phyloP scores from a whole-genome alignment of 2,888 invertebrate genomes.

The Drosophila tanythrix region DNA sequence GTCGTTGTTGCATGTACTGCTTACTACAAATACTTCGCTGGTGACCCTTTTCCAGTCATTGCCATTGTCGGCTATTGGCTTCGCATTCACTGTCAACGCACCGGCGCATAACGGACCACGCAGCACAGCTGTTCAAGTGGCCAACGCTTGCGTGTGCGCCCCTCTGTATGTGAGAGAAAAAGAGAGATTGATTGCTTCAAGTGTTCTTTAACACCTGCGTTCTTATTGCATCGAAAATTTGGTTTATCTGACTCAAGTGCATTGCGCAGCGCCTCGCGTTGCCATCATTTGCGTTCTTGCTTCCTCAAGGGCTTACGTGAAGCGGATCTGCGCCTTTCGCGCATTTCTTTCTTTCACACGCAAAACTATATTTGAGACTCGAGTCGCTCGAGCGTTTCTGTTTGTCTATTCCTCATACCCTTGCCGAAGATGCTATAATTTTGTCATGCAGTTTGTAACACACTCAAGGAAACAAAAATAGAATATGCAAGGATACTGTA shows the following conservation, averaged over 20 bases:
- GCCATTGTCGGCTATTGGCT: conserved; percentile 55
- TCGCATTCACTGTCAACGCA: conserved; percentile 22
- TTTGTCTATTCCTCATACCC: conserved; percentile 3
- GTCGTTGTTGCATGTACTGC: conserved; percentile 17
- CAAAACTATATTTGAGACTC: not conserved
- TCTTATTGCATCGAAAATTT: conserved; percentile 21
- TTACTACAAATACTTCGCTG: conserved; percentile 40
- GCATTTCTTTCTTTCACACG: conserved; percentile 6
- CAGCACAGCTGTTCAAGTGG: conserved; percentile 47
- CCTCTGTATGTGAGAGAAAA: conserved; percentile 5
- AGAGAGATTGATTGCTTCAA: conserved; percentile 1
- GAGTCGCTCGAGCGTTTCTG: conserved; percentile 1
- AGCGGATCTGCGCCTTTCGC: not conserved
- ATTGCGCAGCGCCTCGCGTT: conserved; percentile 3
- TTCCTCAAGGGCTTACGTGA: conserved; percentile 44
- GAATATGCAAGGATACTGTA: not conserved
- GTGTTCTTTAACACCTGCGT: conserved; percentile 33
- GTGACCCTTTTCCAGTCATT: conserved; percentile 49
- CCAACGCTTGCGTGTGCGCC: conserved; percentile 20
- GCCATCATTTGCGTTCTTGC: conserved; percentile 13
- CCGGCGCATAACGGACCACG: conserved; percentile 58
- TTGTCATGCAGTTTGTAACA: not conserved
- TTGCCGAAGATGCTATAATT: not conserved
- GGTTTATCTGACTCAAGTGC: conserved; percentile 24
- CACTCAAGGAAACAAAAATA: not conserved